Percentiles rank a stretch among this genome's conserved stretches.
These are phyloP conservation scores for Patagioenas fasciata DNA, from an alignment of 2,113 vertebrate genomes.

Conservation along the genomic window DNA sequence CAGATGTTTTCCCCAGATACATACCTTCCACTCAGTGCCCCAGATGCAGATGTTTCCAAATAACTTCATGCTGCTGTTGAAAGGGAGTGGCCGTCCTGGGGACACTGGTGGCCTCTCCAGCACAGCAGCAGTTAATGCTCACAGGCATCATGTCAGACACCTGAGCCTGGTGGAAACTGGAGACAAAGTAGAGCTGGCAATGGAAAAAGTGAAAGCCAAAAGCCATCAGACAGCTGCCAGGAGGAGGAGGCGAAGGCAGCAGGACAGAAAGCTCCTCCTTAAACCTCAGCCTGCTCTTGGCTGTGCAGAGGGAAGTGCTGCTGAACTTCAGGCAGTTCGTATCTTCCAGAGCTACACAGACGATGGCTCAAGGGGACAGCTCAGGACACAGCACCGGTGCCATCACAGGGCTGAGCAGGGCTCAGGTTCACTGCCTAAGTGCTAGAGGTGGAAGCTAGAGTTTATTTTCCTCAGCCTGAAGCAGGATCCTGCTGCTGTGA, in stretches of 20 bases:
- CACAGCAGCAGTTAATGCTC: not conserved
- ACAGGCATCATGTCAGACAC: not conserved
- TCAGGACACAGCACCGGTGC: fast-evolving
- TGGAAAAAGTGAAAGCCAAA: slow-evolving; percentile 38
- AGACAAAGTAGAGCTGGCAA: not conserved
- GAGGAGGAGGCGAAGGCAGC: not conserved
- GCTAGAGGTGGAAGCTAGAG: not conserved
- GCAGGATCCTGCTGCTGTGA: not conserved
- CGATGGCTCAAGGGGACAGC: not conserved
- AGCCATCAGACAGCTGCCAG: not conserved
- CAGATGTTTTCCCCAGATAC: slow-evolving; percentile 2
- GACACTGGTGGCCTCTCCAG: not conserved
- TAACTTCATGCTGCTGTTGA: not conserved
- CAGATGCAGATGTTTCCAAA: not conserved
- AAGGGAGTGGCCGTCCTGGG: not conserved
- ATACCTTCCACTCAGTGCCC: not conserved
- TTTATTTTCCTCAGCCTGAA: not conserved
- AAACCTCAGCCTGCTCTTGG: not conserved
- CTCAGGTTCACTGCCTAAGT: not conserved
- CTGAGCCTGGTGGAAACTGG: slow-evolving; percentile 24
- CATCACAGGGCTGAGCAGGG: not conserved
- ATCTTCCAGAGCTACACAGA: fast-evolving
- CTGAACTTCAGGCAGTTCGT: not conserved
- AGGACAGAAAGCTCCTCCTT: not conserved
- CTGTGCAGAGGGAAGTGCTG: fast-evolving